Base-by-base conservation (phyloP, 2,113 vertebrate species). In the Motacilla tschutschensis region DNA sequence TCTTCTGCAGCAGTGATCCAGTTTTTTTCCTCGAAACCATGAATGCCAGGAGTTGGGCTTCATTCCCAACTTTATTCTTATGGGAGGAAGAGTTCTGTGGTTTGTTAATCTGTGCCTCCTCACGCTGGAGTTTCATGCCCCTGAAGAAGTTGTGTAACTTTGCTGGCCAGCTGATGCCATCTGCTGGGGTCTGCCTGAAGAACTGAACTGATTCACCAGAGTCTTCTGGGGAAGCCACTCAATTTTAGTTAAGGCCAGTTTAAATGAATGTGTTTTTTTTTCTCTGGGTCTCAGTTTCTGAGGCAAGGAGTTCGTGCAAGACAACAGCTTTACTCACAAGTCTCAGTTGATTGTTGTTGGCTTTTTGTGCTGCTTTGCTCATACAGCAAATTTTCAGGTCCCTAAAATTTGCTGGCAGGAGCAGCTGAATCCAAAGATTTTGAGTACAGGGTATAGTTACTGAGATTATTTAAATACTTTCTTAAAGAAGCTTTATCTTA, bases 121-220 rank as follows among this genome's bases (percentile, higher is more conserved):
- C 16, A 10, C 2, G 2, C 35, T 58, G 43, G 47, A 51, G 26
- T 28, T 81, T 51, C 7, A 8, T n/a, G 22, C 33, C 58, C 20
- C 24, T 8, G 18, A 50, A 83, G 67, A 46, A 71, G 25, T 14
- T 22, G 12, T 2, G 29, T 51, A 40, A 31, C 66, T 87, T 91
- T 73, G 21, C 63, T 89, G 66, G 83, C 77, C 77, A 85, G 62
- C 66, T 93, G 80, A 93, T 91, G 91, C 91, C 88, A 93, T 78
- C 93, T 95, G 9, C 88, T 92, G 94, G 88, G 85, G n/a, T 53
- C 63, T 91, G 51, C 13, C 55, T 88, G 83, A 64, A 83, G 73
- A 83, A 72, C 50, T 50, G 41, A 72, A 85, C 54, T 69, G 54
- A 72, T 67, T 75, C 14, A 47, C 31, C 72, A 40, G 21, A 29